Evolutionary conservation across 37 sponge, comb jelly and placozoan genomes (phyloP), one percentile per base, ranked within the genome.

Genomic region (Agelas oroides): DNA sequence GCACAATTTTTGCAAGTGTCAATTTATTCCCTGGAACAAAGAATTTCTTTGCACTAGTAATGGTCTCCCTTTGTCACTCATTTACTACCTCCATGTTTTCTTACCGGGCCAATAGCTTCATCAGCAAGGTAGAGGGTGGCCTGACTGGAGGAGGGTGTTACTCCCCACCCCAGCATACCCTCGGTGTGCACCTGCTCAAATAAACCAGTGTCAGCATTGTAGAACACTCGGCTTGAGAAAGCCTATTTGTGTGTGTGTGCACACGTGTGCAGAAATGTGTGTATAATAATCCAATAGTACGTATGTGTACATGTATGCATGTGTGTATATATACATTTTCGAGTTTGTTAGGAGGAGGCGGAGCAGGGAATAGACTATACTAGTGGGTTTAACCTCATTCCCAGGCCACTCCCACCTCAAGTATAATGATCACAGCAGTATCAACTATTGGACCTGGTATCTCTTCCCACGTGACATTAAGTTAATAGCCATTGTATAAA

Each of bases 151-250:
- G 87, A 66, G 57, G 82, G 60, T 33, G 57, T 41, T 19, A 27
- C 76, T 6, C 27, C 67, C 40, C n/a, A 37, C 1, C 30, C 57
- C 57, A 53, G 46, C 56, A 16, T 17, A 8, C 72, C 46, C 15
- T 71, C 53, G 27, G 35, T n/a, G n/a, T 36, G 41, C 33, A 84
- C 90, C 28, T 46, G 36, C n/a, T 84, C 75, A 84, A 90, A 90
- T 35, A 40, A 71, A 6, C 59, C 79, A 8, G 60, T 79, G 13
- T 72, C 68, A 25, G 53, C 57, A 73, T 84, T 74, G 32, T 74
- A 90, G 65, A 65, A 84, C 0, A 90, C 24, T 14, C 38, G 60
- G 19, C 36, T 73, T 37, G 76, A 61, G 53, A 85, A 85, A 70
- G 77, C 65, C 90, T 90, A 41, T 19, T 69, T 1, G 65, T 13